Base-by-base conservation (phyloP, 1,140 invertebrate species). In the Heliconius melpomene region DNA sequence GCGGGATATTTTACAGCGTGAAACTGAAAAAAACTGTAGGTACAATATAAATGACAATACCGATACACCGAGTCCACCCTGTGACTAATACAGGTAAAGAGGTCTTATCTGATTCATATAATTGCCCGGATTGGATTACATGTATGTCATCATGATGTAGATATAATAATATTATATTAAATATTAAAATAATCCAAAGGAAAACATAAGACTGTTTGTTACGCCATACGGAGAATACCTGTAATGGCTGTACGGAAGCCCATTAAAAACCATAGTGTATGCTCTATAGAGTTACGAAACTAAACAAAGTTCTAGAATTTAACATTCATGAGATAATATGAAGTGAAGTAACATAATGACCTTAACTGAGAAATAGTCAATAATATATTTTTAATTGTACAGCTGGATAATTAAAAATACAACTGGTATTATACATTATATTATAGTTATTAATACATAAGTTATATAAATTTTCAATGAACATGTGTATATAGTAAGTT, bases 161-260 rank as follows among this genome's bases (percentile, higher is more conserved):
- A 66, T 16, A 46, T 29, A n/a, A 66, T 60, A n/a, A 60, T 5
- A 26, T 29, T 66, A 66, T 66, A 66, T 29, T 66, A 66, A 66
- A 66, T 66, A 66, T 60, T 23, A 60, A 60, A 23, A 60, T 66
- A 66, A 66, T 66, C 60, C 23, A 66, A 6, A 66, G 23, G 60
- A 66, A 66, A 66, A 66, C 60, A 66, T 66, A 66, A 66, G 60
- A 66, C 60, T n/a, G 60, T 66, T 66, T 66, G 60, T 66, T 66
- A 66, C 26, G 60, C n/a, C 54, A 60, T 60, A 2, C 26, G 7
- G 20, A 26, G 54, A 60, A n/a, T 23, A 29, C 23, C 9, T 16
- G 26, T 66, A 60, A n/a, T 60, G 16, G 60, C 3, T 26, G 26
- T 66, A 60, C 8, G 50, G 40, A 78, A 46, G 46, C 26, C n/a